Conservation (phyloP, 2,113 vertebrate species). For the Mirounga angustirostris region DNA sequence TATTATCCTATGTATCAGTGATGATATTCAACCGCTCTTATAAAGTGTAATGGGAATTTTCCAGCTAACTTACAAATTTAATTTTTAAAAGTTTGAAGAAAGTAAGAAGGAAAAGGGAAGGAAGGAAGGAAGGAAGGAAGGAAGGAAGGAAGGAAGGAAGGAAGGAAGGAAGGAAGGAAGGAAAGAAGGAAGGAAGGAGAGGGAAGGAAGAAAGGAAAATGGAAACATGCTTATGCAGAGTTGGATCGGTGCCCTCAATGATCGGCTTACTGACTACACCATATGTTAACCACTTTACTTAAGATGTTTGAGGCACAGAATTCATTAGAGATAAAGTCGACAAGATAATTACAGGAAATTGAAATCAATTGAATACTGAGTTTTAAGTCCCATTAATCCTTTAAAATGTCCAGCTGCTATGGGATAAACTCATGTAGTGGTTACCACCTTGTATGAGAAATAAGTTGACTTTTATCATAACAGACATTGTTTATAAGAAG, state of each 20-base stretch:
- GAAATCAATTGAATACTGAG: conserved; percentile 58
- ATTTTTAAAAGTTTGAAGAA: background rate
- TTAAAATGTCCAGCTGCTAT: conserved; percentile 54
- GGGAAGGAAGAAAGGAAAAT: background rate
- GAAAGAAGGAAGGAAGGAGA: background rate
- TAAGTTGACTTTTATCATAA: background rate
- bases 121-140: no score
- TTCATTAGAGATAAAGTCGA: conserved; percentile 76
- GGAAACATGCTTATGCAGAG: background rate
- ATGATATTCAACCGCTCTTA: background rate
- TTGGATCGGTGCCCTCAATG: background rate
- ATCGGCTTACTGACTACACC: background rate
- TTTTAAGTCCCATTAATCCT: conserved; percentile 67
- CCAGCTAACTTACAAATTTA: background rate
- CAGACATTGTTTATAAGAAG: background rate
- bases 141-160: background rate
- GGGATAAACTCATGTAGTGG: background rate
- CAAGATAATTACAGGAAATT: conserved; percentile 75
- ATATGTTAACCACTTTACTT: conserved; percentile 59
- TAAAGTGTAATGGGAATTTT: background rate
- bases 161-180: no score
- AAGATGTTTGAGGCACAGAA: background rate
- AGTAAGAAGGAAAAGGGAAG: background rate
- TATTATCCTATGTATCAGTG: background rate
- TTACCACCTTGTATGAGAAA: conserved; percentile 4